Conservation (phyloP, 2,888 invertebrate species). For the Diaprepes abbreviatus region DNA sequence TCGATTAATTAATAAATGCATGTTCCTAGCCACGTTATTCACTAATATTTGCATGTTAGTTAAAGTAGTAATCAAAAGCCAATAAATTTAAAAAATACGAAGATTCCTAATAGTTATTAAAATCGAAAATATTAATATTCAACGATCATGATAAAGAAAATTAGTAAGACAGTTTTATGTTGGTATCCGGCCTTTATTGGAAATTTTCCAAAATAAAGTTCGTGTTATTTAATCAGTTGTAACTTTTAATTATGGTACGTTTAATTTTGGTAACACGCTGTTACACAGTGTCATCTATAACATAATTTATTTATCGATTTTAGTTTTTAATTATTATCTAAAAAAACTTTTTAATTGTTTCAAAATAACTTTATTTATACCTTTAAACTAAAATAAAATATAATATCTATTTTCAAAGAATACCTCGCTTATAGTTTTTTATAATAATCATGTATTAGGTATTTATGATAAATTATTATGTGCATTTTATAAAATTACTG, state of each 20-base stretch:
- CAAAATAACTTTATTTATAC: too few relatives aligned
- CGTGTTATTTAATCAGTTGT: background rate
- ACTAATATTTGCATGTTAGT: too few relatives aligned
- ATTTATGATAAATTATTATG: conserved; percentile 6
- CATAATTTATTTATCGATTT: background rate
- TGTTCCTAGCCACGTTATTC: too few relatives aligned
- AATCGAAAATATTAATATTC: conserved; percentile 1
- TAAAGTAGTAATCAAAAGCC: background rate
- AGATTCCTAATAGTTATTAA: background rate
- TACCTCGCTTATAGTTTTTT: background rate
- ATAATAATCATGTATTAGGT: background rate
- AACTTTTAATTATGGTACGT: background rate
- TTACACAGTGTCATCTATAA: background rate
- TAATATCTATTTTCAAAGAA: background rate
- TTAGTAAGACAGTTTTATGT: background rate
- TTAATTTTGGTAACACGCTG: background rate
- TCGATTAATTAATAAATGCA: too few relatives aligned
- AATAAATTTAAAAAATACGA: background rate
- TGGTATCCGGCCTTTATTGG: background rate
- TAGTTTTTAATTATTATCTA: background rate
- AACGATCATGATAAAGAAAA: background rate
- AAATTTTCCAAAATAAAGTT: too few relatives aligned
- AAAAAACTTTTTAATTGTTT: background rate
- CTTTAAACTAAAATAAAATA: background rate
- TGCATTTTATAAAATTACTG: conserved; percentile 18